phyloP scores from a whole-genome alignment of 2,797 vertebrate species.

The Sebastes hubbsi region DNA sequence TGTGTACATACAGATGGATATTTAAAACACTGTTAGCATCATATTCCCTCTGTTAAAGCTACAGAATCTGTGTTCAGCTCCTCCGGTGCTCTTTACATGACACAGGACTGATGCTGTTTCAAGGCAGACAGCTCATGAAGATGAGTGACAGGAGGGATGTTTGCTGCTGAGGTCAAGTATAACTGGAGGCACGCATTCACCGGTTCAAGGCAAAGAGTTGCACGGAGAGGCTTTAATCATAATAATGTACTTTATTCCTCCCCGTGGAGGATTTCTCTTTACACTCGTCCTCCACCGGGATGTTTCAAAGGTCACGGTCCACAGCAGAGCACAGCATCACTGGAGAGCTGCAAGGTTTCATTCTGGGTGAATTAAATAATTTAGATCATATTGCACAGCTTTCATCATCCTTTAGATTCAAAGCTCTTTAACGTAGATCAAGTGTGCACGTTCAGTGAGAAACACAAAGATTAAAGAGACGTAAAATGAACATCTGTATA shows the following conservation, averaged over 20 bases:
- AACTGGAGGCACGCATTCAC: slow-evolving; percentile 7
- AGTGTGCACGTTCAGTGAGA: not conserved
- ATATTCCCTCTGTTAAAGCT: not conserved
- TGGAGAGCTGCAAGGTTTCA: not conserved
- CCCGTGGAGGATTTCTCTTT: not conserved
- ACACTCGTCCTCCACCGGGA: not conserved
- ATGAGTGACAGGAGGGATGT: slow-evolving; percentile 34
- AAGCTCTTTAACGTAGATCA: not conserved
- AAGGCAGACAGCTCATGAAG: slow-evolving; percentile 41
- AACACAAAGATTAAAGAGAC: no score
- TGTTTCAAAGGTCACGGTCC: slow-evolving; percentile 4
- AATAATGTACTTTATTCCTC: slow-evolving; percentile 13
- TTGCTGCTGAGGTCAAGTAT: slow-evolving; percentile 31
- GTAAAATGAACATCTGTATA: not conserved
- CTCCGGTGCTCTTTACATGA: not conserved
- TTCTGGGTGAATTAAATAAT: slow-evolving; percentile 30
- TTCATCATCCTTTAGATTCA: slow-evolving; percentile 48
- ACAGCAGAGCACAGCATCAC: not conserved
- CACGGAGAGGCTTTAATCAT: slow-evolving; percentile 41
- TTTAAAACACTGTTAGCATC: not conserved
- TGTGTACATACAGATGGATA: not conserved
- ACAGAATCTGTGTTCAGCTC: not conserved
- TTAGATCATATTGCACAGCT: slow-evolving; percentile 6
- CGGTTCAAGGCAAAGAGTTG: slow-evolving; percentile 29
- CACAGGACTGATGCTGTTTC: slow-evolving; percentile 15